Evolutionary conservation across 2,797 vertebrate species (phyloP), one percentile per base, ranked within the genome.

Genomic region (Cynodonichthys magdalenae): DNA sequence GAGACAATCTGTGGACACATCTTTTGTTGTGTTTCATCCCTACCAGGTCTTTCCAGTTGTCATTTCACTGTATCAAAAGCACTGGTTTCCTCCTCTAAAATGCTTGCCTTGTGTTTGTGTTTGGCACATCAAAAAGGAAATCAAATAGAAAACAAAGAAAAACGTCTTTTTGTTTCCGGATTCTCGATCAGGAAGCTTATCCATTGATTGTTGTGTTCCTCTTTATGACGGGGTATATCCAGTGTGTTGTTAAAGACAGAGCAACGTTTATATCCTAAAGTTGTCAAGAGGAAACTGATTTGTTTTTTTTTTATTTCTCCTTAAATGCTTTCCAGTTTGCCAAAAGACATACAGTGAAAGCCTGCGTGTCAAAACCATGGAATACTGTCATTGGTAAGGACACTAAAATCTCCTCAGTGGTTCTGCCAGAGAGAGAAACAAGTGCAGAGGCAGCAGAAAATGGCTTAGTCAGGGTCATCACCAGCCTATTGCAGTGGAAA

Each of bases 401-500:
- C 81, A 76, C 66, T 67, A 80, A 87, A 89, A 87, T 88, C 82
- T 86, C 75, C 71, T 84, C 74, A 67, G 80, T 65, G 42, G 73
- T 68, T 85, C 76, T 83, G 85, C 81, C 74, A 77, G 67, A 63
- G 71, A 56, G 71, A 58, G 74, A 74, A 74, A 73, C 63, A 44
- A 64, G 70, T 79, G 84, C 82, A 82, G 69, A 83, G 81, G 79
- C 89, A 83, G 86, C 79, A 88, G 86, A 87, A 90, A 88, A 85
- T 79, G 86, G 87, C 86, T 91, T 88, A 81, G 88, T 90, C 89
- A 89, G 84, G 90, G 87, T 87, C 87, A 82, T 87, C 85, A 78
- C 75, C 79, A 74, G 84, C 89, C 88, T 84, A 82, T 81, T 78
- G 82, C 80, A 85, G 74, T 77, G 68, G 81, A 86, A 73, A 69